Evolutionary conservation across 1,140 invertebrate species (phyloP), one percentile per base, ranked within the genome.

Genomic region (Calosoma granatense): DNA sequence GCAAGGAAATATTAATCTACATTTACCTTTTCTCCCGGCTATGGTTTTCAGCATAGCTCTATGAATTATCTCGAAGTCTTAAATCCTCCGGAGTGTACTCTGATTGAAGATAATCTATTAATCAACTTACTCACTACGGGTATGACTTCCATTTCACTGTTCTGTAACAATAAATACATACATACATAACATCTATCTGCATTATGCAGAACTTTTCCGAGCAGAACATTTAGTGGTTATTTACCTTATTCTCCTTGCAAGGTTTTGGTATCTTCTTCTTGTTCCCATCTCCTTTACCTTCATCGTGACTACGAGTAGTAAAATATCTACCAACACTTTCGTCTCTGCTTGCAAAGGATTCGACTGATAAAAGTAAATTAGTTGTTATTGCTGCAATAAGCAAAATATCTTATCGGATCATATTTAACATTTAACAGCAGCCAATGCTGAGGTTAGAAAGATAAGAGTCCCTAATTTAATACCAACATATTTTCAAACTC

Each of bases 1-100:
- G 53, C n/a, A n/a, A n/a, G n/a, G n/a, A n/a, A n/a, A 99, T 98
- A 65, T 89, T 86, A 94, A 99, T 98, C 69, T 99, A n/a, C 96
- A 53, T 87, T 87, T 22, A 97, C 80, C 2, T 62, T 92, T 85
- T 0, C 97, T 92, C 77, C 97, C 91, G 65, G 87, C 81, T 55
- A 98, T 86, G 3, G 88, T 90, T 73, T 94, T 96, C 0, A 88
- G 73, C 0, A 98, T 89, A 22, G 85, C 85, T 63, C 85, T 85
- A 15, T 92, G 76, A 63, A n/a, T 86, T 92, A 63, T 98, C 94
- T 0, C 80, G 64, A 0, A 87, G 84, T 59, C 89, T 76, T 22
- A 99, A 75, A 76, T 98, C 94, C 66, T 89, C 85, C 0, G 94
- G 94, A 86, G 71, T 92, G 92, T 0, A 99, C 74, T 43, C 94